Conservation (phyloP, 2,888 invertebrate species). For the Coenonympha arcania region DNA sequence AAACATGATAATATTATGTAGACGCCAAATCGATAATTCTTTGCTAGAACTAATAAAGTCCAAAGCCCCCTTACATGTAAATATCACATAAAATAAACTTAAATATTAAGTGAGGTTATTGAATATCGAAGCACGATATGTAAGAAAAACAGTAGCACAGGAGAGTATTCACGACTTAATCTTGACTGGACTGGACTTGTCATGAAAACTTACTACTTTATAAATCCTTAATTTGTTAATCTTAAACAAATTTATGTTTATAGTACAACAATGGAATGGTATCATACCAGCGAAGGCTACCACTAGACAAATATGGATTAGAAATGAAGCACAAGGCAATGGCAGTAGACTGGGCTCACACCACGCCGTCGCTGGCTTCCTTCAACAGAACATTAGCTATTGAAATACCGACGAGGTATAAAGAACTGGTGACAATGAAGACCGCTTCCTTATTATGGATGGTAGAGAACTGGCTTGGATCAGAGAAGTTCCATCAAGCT, state of each 20-base stretch:
- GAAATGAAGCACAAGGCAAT: slow-evolving; percentile 57
- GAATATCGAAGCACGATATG: no score
- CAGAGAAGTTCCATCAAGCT: slow-evolving; percentile 49
- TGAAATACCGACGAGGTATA: slow-evolving; percentile 52
- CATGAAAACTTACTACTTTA: no score
- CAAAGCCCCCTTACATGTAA: no score
- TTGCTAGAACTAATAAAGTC: no score
- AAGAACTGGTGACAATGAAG: slow-evolving; percentile 56
- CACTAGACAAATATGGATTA: slow-evolving; percentile 46
- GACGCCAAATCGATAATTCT: no score
- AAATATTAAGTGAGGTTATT: no score
- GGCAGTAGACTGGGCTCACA: slow-evolving; percentile 52
- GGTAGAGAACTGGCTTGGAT: slow-evolving; percentile 63
- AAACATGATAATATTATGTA: no score
- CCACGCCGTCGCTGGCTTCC: slow-evolving; percentile 46
- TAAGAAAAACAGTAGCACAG: no score
- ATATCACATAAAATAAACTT: no score
- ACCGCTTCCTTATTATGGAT: slow-evolving; percentile 65
- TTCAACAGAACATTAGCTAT: slow-evolving; percentile 53
- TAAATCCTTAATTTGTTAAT: no score
- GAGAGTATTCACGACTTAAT: no score
- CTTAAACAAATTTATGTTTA: background rate
- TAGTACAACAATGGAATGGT: slow-evolving; percentile 47
- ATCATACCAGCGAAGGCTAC: slow-evolving; percentile 27
- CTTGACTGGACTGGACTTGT: no score